Evolutionary conservation across 2,113 vertebrate genomes (phyloP), one percentile per base, ranked within the genome.

Genomic region (Oryzias curvinotus): DNA sequence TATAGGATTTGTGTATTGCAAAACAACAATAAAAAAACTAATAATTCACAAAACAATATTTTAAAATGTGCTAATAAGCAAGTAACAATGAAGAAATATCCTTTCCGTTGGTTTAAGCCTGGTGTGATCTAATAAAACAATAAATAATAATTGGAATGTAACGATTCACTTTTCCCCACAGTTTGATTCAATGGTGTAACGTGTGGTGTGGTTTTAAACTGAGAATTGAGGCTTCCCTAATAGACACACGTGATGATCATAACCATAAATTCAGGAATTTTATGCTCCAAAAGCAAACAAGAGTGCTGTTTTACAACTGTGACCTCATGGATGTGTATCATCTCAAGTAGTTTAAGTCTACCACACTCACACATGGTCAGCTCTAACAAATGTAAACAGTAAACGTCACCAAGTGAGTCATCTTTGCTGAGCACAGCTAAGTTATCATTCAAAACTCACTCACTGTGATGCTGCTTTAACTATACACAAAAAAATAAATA

Each of bases 321-420:
- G n/a, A n/a, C 14, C 13, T 15, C 14, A 48, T 14, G 51, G 45
- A 7, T 73, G 48, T 73, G 8, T 69, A 56, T 68, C 77, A 44
- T 36, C 19, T 64, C 46, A 60, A 62, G 59, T 46, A 51, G 26
- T 53, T 56, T 13, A 19, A 19, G 47, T 44, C n/a, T 59, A 62
- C 26, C 56, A 56, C 52, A 55, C 10, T 50, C 51, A 71, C 80
- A 76, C 77, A 81, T 76, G 74, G 70, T 56, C 55, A 62, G 70
- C 55, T 58, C 64, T 71, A 55, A n/a, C 14, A 54, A 53, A 67
- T 81, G 77, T 89, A 87, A 87, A 89, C 87, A 87, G n/a, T 65
- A 68, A 23, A 69, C 67, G 72, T 78, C 76, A 80, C 73, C 69
- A 52, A 53, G n/a, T 50, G 81, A 80, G 85, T 82, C 71, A 78